These are phyloP conservation scores for Archips xylosteana DNA, from an alignment of 2,888 invertebrate species.

Conservation along the genomic window DNA sequence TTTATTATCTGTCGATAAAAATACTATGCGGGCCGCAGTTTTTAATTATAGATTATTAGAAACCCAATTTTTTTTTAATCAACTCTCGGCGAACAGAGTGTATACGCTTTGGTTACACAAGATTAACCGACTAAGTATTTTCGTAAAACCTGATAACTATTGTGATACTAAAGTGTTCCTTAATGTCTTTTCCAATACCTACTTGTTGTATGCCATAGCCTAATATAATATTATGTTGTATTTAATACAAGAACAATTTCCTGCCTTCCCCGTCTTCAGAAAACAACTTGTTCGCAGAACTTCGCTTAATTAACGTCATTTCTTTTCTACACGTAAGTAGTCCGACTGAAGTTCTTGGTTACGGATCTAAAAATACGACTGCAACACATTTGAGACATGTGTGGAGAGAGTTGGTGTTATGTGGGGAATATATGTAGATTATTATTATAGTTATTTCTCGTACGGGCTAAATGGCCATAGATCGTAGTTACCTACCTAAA, in stretches of 20 bases:
- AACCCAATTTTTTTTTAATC: too few relatives aligned
- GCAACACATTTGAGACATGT: conserved; percentile 39
- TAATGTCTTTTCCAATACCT: not conserved
- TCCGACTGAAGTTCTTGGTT: conserved; percentile 49
- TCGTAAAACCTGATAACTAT: not conserved
- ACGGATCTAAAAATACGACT: conserved; percentile 40
- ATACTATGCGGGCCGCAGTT: too few relatives aligned
- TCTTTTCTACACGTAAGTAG: conserved; percentile 52
- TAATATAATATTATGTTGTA: not conserved
- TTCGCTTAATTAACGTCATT: conserved; percentile 53
- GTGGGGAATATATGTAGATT: not conserved
- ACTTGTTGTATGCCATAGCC: not conserved
- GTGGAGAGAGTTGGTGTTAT: conserved; percentile 12
- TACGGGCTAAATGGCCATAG: not conserved
- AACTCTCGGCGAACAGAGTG: too few relatives aligned
- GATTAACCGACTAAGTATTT: not conserved
- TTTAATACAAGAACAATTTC: not conserved
- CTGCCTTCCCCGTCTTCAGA: conserved; percentile 16
- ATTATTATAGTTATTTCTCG: not conserved
- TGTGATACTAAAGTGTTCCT: not conserved
- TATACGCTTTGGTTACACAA: not conserved
- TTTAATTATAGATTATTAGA: too few relatives aligned
- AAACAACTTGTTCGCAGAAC: conserved; percentile 29
- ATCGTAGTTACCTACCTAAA: not conserved
- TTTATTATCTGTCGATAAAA: too few relatives aligned